Percentiles rank a stretch among this genome's conserved stretches.
These are phyloP conservation scores for Tetranychus truncatus DNA, from an alignment of 2,888 invertebrate species.

Conservation along the genomic window DNA sequence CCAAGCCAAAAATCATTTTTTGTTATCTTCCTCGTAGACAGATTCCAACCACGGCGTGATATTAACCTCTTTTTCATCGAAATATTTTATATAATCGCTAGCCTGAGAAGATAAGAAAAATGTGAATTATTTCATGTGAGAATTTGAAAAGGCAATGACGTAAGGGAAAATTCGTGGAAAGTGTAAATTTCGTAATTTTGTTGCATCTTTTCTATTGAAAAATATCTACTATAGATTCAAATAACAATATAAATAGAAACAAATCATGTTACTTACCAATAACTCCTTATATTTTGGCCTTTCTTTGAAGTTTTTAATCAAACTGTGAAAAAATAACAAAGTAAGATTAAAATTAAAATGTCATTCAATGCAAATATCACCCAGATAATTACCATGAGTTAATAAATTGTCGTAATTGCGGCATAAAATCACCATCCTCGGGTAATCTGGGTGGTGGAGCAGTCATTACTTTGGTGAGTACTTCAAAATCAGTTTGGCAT, in stretches of 20 bases:
- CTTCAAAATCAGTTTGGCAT: constrained; percentile 94
- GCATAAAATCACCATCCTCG: constrained; percentile 46
- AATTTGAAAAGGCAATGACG: not conserved
- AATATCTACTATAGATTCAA: not conserved
- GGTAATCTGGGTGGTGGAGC: constrained; percentile 74
- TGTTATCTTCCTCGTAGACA: not conserved
- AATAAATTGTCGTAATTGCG: constrained; percentile 75
- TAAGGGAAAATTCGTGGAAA: not conserved
- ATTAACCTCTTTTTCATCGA: not conserved
- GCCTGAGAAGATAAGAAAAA: not conserved
- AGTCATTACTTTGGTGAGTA: constrained; percentile 71
- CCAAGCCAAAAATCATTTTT: not conserved
- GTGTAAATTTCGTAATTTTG: not conserved
- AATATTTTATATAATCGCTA: constrained; percentile 7
- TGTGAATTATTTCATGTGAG: not conserved
- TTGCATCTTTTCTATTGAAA: not conserved
- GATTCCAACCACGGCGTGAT: not conserved
- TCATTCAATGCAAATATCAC: not conserved
- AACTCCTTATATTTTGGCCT: constrained; percentile 84
- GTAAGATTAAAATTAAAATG: constrained; percentile 9
- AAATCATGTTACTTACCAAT: constrained; percentile 34
- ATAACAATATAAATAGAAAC: not conserved
- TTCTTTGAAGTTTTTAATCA: constrained; percentile 78
- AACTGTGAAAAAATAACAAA: constrained; percentile 40
- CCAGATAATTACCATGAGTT: constrained; percentile 51